Evolutionary conservation across 2,113 vertebrate genomes (phyloP).

Genomic region (Tricholaema leucomelas): DNA sequence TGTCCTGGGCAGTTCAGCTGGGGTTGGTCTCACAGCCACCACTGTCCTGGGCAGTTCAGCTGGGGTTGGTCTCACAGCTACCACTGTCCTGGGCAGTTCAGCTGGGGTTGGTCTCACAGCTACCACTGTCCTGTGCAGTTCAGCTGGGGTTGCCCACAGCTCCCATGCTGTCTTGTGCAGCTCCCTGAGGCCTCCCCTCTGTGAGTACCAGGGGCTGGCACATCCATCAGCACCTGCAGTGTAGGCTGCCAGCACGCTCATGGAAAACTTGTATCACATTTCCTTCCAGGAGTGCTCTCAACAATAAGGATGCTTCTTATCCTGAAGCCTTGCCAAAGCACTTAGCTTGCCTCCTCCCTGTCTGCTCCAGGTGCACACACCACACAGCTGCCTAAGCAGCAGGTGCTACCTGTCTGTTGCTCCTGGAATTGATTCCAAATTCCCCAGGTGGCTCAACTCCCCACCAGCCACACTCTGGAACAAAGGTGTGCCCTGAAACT

Average conservation of each 20-base stretch:
- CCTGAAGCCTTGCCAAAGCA: background rate
- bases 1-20: too few relatives aligned
- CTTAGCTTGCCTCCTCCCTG: background rate
- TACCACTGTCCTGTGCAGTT: too few relatives aligned
- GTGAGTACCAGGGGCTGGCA: background rate
- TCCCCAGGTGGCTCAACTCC: background rate
- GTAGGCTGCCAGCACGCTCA: background rate
- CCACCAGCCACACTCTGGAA: background rate
- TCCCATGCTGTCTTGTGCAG: too few relatives aligned
- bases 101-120: too few relatives aligned
- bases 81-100: too few relatives aligned
- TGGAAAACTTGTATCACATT: background rate
- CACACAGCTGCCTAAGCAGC: background rate
- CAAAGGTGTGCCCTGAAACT: background rate
- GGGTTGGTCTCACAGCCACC: too few relatives aligned
- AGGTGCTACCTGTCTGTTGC: background rate
- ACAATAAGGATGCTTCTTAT: background rate
- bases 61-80: too few relatives aligned
- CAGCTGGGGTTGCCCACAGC: too few relatives aligned
- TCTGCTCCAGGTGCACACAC: background rate
- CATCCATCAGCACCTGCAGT: background rate
- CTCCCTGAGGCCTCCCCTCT: background rate
- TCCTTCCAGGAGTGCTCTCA: background rate
- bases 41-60: too few relatives aligned
- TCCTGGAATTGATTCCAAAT: background rate